Evolutionary conservation across 2,113 vertebrate species (phyloP).

Genomic region (Amazona guildingii): DNA sequence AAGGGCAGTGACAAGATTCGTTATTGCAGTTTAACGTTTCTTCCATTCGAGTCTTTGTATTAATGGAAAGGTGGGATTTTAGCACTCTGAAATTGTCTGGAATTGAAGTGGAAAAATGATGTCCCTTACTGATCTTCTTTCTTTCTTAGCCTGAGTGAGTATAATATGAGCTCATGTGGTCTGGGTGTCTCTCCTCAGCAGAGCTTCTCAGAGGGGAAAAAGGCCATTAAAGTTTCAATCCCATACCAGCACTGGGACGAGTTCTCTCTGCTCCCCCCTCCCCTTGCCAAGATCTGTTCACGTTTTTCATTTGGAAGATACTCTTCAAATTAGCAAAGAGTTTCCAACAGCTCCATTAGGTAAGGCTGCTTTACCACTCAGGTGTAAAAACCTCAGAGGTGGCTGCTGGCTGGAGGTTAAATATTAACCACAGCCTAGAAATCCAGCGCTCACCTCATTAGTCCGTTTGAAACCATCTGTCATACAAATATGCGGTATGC

Average conservation of each 20-base stretch:
- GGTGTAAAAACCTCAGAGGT: neutral
- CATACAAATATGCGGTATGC: conserved; percentile 25
- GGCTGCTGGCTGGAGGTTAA: conserved; percentile 16
- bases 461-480: conserved; percentile 59
- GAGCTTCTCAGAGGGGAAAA: neutral
- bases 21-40: neutral
- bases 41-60: neutral
- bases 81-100: neutral
- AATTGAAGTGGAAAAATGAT: neutral
- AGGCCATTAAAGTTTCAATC: neutral
- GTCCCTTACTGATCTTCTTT: neutral
- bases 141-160: neutral
- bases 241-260: neutral
- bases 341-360: neutral
- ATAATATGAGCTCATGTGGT: neutral
- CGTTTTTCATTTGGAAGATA: neutral
- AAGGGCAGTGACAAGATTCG: neutral
- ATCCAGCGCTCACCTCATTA: conserved; percentile 41
- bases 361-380: neutral
- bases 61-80: neutral
- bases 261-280: neutral
- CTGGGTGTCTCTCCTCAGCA: neutral
- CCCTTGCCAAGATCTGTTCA: neutral
- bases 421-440: conserved; percentile 45
- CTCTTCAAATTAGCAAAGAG: neutral